Conservation (phyloP, 2,888 invertebrate genomes). For the Ypsolopha sequella region DNA sequence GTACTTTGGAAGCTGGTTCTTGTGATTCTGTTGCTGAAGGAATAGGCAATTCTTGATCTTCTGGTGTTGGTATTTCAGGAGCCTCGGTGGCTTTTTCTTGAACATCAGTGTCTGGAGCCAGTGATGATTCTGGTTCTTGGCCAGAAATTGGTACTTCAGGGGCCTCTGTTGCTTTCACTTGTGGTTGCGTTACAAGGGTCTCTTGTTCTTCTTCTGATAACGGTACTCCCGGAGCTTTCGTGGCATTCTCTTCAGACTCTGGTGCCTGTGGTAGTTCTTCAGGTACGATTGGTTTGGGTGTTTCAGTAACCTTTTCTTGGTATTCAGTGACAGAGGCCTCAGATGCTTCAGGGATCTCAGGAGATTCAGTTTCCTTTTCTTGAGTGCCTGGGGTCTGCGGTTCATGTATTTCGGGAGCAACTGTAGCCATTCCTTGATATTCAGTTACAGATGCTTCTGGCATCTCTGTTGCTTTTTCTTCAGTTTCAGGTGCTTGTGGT, state of each 20-base stretch:
- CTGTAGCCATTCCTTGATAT: constrained; percentile 4
- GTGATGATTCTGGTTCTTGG: constrained; percentile 1
- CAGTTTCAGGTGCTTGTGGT: background rate
- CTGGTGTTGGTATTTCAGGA: background rate
- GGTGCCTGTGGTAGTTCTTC: background rate
- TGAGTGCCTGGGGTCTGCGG: background rate
- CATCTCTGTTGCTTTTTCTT: constrained; percentile 1
- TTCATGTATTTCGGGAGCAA: background rate
- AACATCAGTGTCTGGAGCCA: background rate
- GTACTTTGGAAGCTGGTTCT: constrained; percentile 7
- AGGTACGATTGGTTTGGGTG: background rate
- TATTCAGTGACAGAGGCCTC: background rate
- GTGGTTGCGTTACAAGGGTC: background rate
- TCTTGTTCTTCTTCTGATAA: background rate
- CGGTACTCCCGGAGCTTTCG: background rate
- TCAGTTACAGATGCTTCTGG: constrained; percentile 7
- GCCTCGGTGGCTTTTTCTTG: background rate
- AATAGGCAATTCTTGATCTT: constrained; percentile 2
- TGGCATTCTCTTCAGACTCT: background rate
- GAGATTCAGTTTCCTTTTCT: background rate
- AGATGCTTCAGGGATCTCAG: background rate
- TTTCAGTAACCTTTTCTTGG: background rate
- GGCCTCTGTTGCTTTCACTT: background rate
- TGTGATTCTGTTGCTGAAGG: constrained; percentile 5
- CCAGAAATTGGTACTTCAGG: background rate